phyloP scores from a whole-genome alignment of 2,888 invertebrate species.

The Cylloceria caligata region DNA sequence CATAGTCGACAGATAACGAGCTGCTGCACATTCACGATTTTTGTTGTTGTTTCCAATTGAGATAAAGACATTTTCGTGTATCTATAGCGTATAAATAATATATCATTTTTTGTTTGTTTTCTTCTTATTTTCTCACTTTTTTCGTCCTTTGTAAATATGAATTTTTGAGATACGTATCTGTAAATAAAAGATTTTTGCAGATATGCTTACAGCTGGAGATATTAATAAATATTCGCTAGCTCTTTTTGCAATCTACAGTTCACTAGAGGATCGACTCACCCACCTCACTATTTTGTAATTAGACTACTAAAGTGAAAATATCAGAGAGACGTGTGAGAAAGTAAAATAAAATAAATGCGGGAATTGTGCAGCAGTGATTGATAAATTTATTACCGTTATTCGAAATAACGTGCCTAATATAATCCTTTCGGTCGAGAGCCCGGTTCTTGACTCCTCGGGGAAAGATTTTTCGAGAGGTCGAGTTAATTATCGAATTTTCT shows the following conservation, averaged over 20 bases:
- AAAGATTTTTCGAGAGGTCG: slow-evolving; percentile 27
- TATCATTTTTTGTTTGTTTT: slow-evolving; percentile 24
- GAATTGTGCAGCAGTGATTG: slow-evolving; percentile 63
- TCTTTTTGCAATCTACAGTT: slow-evolving; percentile 33
- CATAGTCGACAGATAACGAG: slow-evolving; percentile 68
- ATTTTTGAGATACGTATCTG: slow-evolving; percentile 65
- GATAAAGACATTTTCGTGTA: slow-evolving; percentile 41
- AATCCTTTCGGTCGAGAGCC: slow-evolving; percentile 37
- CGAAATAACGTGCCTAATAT: slow-evolving; percentile 62
- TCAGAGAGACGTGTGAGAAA: slow-evolving; percentile 23
- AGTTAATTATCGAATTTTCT: slow-evolving; percentile 39
- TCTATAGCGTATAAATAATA: slow-evolving; percentile 55
- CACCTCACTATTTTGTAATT: slow-evolving; percentile 51
- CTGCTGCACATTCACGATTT: slow-evolving; percentile 61
- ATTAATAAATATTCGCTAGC: slow-evolving; percentile 48
- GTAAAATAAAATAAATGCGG: slow-evolving; percentile 40
- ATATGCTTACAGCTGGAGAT: slow-evolving; percentile 46
- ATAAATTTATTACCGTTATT: slow-evolving; percentile 59
- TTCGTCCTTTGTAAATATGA: slow-evolving; percentile 63
- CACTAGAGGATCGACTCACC: slow-evolving; percentile 36
- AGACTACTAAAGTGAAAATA: slow-evolving; percentile 22
- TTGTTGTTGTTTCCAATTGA: slow-evolving; percentile 28
- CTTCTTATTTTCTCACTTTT: slow-evolving; percentile 22
- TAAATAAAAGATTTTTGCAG: slow-evolving; percentile 62
- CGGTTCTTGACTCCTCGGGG: slow-evolving; percentile 4